A percentile compares a stretch with the other conserved stretches of the same genome.
phyloP scores from a whole-genome alignment of 2,888 invertebrate species.

The Orthosia incerta region DNA sequence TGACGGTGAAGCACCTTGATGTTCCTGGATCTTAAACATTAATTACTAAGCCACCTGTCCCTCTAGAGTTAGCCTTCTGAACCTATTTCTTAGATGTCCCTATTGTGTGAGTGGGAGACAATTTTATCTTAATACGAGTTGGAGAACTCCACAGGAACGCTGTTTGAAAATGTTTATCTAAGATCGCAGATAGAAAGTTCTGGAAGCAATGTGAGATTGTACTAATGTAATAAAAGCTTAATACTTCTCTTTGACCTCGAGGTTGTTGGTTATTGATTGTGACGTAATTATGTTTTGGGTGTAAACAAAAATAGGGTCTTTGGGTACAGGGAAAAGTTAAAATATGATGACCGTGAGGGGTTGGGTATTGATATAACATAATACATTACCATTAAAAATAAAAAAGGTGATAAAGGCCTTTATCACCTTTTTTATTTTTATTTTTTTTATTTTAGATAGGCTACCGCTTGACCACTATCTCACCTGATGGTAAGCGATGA shows the following conservation, averaged over 20 bases:
- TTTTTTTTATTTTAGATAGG: no score
- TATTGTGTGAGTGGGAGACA: conserved; percentile 44
- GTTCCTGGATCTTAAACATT: no score
- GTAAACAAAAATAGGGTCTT: background rate
- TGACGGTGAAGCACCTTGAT: no score
- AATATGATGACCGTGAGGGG: no score
- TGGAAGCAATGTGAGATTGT: conserved; percentile 55
- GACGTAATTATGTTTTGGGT: background rate
- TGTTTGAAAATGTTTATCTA: conserved; percentile 49
- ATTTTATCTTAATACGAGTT: conserved; percentile 62
- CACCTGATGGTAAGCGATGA: no score
- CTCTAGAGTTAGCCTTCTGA: background rate
- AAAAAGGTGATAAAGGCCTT: no score
- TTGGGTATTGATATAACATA: no score
- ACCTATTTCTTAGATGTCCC: background rate
- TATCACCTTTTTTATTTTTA: no score
- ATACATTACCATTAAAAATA: no score
- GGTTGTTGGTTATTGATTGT: conserved; percentile 23
- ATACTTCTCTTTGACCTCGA: conserved; percentile 49
- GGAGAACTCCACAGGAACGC: conserved; percentile 49
- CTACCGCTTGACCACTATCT: no score
- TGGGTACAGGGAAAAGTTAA: background rate
- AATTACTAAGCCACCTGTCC: background rate
- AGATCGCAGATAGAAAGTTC: conserved; percentile 57
- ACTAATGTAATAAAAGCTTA: conserved; percentile 55